Evolutionary conservation across 1,140 invertebrate genomes (phyloP).

Genomic region (Lamellibrachia luymesi): DNA sequence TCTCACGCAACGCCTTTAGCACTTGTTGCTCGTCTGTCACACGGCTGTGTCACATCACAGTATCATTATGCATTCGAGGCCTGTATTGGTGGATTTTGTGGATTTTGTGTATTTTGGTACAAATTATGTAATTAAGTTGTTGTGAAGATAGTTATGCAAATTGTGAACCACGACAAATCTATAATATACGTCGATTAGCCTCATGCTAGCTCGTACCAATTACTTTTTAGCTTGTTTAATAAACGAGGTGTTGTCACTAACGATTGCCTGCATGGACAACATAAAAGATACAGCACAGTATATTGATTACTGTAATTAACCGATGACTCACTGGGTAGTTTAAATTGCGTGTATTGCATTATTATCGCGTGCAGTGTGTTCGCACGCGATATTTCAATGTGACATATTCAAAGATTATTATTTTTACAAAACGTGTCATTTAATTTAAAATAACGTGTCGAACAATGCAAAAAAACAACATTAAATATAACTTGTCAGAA

Average conservation of each 20-base stretch:
- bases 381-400: background rate
- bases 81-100: background rate
- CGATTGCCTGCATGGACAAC: background rate
- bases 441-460: conserved; percentile 1
- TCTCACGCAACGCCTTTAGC: background rate
- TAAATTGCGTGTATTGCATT: background rate
- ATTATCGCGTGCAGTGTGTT: background rate
- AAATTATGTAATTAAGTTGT: background rate
- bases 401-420: background rate
- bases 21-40: background rate
- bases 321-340: background rate
- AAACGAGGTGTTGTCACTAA: background rate
- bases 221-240: too few relatives aligned
- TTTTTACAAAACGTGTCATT: background rate
- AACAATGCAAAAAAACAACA: background rate
- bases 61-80: background rate
- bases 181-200: background rate
- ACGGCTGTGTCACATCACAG: background rate
- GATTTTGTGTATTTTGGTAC: background rate
- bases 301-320: background rate
- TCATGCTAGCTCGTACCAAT: too few relatives aligned
- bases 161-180: background rate
- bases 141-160: background rate
- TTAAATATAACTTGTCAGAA: background rate
- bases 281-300: background rate